Conservation (phyloP, 1,140 invertebrate genomes). For the Drosophila biarmipes region DNA sequence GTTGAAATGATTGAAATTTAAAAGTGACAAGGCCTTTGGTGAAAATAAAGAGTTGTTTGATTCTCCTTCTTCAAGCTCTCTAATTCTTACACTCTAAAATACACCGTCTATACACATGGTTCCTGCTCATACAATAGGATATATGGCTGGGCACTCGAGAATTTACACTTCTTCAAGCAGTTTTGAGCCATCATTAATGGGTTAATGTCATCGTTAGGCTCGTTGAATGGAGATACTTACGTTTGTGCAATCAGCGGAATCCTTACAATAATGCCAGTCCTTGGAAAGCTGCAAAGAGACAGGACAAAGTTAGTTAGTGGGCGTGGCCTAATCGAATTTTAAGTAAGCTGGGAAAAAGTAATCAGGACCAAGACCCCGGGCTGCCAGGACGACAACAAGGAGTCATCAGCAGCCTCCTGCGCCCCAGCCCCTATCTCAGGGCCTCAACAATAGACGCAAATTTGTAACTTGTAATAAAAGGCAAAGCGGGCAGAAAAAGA, state of each 20-base stretch:
- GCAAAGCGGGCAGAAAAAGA: slow-evolving; percentile 37
- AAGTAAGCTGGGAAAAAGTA: slow-evolving; percentile 80
- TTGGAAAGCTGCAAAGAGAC: slow-evolving; percentile 64
- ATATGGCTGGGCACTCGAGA: not conserved
- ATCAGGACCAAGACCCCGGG: slow-evolving; percentile 69
- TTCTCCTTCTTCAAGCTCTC: too few species aligned
- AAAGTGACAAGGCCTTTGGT: not conserved
- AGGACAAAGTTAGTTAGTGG: slow-evolving; percentile 77
- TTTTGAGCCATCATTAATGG: slow-evolving; percentile 40
- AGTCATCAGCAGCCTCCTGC: slow-evolving; percentile 49
- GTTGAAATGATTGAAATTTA: slow-evolving; percentile 5
- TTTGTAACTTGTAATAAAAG: slow-evolving; percentile 80
- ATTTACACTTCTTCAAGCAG: not conserved
- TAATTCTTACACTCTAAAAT: not conserved
- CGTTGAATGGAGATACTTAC: slow-evolving; percentile 58
- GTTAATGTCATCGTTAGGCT: slow-evolving; percentile 55
- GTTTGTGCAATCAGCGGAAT: slow-evolving; percentile 72
- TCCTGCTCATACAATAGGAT: not conserved
- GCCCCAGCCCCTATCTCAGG: slow-evolving; percentile 4
- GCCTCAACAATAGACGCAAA: slow-evolving; percentile 75
- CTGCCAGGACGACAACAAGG: slow-evolving; percentile 51
- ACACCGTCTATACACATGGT: not conserved
- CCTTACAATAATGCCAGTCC: slow-evolving; percentile 77
- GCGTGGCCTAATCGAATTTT: slow-evolving; percentile 79
- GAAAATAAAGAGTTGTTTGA: too few species aligned